phyloP scores from a whole-genome alignment of 2,888 invertebrate species.

The Drosophila neotestacea region DNA sequence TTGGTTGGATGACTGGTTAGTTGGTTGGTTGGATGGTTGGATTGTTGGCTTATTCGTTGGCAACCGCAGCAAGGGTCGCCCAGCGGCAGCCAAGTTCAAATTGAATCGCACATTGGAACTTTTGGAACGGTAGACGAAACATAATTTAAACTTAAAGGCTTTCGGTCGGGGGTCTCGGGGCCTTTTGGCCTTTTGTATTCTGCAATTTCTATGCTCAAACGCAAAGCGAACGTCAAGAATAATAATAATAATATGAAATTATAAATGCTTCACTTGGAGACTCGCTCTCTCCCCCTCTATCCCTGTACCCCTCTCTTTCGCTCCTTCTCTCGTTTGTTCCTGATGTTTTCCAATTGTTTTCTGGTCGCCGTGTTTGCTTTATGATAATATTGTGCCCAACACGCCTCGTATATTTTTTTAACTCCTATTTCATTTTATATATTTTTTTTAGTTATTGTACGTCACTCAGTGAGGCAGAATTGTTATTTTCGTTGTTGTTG shows the following conservation, averaged over 20 bases:
- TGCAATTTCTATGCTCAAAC: slow-evolving; percentile 58
- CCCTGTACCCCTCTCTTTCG: slow-evolving; percentile 26
- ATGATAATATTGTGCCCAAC: slow-evolving; percentile 63
- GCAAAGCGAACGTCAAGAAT: slow-evolving; percentile 54
- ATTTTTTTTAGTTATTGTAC: slow-evolving; percentile 42
- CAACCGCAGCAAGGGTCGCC: slow-evolving; percentile 74
- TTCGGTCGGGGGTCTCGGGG: slow-evolving; percentile 19
- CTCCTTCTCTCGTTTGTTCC: slow-evolving; percentile 45
- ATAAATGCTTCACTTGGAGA: slow-evolving; percentile 49
- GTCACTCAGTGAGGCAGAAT: slow-evolving; percentile 43
- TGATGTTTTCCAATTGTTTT: slow-evolving; percentile 44
- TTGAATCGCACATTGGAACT: slow-evolving; percentile 63
- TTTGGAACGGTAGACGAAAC: slow-evolving; percentile 63
- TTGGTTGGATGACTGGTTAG: slow-evolving; percentile 38
- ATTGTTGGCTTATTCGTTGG: slow-evolving; percentile 32
- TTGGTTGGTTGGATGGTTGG: slow-evolving; percentile 28
- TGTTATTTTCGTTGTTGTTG: slow-evolving; percentile 30
- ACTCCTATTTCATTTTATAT: slow-evolving; percentile 4
- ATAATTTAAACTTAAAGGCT: slow-evolving; percentile 70
- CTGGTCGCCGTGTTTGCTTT: slow-evolving; percentile 65
- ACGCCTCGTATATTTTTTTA: slow-evolving; percentile 40
- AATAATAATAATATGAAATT: slow-evolving; percentile 76
- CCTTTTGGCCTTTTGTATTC: slow-evolving; percentile 53
- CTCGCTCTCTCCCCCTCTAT: neutral
- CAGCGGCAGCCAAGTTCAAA: slow-evolving; percentile 75